Percentiles rank a stretch among this genome's conserved stretches.
Conservation (phyloP, 2,888 invertebrate species). For the Candidula unifasciata region DNA sequence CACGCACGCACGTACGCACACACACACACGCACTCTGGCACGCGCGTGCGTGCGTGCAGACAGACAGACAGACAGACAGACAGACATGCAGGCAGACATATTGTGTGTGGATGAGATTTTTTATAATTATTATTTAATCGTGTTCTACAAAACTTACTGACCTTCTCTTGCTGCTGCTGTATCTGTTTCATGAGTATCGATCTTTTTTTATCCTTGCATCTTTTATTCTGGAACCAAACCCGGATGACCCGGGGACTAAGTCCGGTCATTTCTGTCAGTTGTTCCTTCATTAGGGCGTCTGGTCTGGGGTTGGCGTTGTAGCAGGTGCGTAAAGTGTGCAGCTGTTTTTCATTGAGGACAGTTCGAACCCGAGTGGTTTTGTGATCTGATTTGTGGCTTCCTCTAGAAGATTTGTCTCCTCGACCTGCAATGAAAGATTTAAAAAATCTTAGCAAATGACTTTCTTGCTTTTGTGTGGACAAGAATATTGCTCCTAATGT, state of each 20-base stretch:
- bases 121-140: too few relatives aligned
- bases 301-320: slow-evolving; percentile 98
- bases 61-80: slow-evolving; percentile 4
- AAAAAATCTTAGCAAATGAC: too few relatives aligned
- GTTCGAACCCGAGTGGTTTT: slow-evolving; percentile 99
- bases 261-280: slow-evolving; percentile 98
- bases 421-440: too few relatives aligned
- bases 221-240: slow-evolving; percentile 94
- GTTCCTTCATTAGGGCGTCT: slow-evolving; percentile 99
- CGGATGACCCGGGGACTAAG: slow-evolving; percentile 97
- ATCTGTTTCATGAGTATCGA: slow-evolving; percentile 97
- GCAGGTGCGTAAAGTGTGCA: slow-evolving; percentile 97
- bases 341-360: slow-evolving; percentile 98
- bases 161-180: slow-evolving; percentile 90
- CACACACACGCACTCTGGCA: too few relatives aligned
- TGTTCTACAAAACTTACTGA: slow-evolving; percentile 53
- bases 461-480: too few relatives aligned
- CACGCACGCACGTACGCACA: too few relatives aligned
- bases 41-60: too few relatives aligned
- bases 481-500: too few relatives aligned
- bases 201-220: slow-evolving; percentile 81
- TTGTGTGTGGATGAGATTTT: too few relatives aligned
- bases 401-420: slow-evolving; percentile 60
- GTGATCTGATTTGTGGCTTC: slow-evolving; percentile 70
- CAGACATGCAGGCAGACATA: neutral